Percentiles rank a stretch among this genome's conserved stretches.
phyloP scores from a whole-genome alignment of 2,113 vertebrate genomes.

The Maccullochella peelii region DNA sequence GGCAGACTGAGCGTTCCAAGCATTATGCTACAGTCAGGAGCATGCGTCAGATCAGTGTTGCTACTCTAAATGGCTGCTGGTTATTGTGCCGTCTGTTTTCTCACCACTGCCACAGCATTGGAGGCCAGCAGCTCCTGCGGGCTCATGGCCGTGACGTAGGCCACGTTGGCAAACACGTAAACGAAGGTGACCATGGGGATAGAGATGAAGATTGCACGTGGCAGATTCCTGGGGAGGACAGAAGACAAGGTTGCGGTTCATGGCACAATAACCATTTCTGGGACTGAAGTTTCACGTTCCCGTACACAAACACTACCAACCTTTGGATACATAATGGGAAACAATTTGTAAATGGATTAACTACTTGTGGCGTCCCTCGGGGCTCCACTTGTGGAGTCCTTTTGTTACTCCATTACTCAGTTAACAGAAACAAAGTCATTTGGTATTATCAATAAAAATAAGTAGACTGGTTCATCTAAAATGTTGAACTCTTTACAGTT shows the following conservation, averaged over 20 bases:
- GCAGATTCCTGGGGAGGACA: conserved; percentile 84
- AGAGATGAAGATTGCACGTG: conserved; percentile 90
- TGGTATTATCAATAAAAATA: no score
- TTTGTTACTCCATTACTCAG: no score
- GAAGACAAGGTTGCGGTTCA: neutral
- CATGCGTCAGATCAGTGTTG: neutral
- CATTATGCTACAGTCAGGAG: neutral
- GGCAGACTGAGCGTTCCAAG: no score
- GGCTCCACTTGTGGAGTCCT: no score
- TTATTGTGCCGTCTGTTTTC: conserved; percentile 17
- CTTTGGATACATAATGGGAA: neutral
- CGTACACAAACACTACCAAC: neutral
- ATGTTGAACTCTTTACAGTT: no score
- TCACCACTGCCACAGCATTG: conserved; percentile 90
- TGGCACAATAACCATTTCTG: neutral
- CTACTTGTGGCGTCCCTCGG: neutral
- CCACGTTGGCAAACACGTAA: conserved; percentile 89
- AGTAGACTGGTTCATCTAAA: no score
- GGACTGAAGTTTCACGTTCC: neutral
- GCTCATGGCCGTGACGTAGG: conserved; percentile 89
- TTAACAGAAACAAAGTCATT: no score
- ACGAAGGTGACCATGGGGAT: conserved; percentile 90
- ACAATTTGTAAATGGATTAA: neutral
- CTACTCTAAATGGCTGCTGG: neutral
- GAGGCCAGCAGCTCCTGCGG: conserved; percentile 89